Evolutionary conservation across 2,888 invertebrate genomes (phyloP).

Genomic region (Crossocerus cetratus): DNA sequence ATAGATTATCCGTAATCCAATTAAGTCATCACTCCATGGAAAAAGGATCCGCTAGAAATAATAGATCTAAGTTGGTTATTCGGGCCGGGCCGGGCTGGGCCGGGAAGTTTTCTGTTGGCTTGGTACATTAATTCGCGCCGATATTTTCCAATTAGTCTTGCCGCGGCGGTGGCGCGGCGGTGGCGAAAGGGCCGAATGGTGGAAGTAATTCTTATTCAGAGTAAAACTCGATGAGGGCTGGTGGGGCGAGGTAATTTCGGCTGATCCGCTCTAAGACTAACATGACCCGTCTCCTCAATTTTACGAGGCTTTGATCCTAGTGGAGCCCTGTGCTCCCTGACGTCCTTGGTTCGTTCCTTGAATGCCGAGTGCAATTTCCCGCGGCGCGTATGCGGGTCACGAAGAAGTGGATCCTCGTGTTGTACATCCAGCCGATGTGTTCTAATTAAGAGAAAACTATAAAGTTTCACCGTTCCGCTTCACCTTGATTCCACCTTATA

Average conservation of each 20-base stretch:
- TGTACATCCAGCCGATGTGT: slow-evolving; percentile 32
- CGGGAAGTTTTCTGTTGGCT: too few species aligned
- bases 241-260: not conserved
- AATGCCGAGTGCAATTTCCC: slow-evolving; percentile 45
- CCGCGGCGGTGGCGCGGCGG: too few species aligned
- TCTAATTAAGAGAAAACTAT: slow-evolving; percentile 58
- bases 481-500: not conserved
- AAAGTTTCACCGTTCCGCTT: slow-evolving; percentile 32
- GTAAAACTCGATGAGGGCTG: not conserved
- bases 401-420: slow-evolving; percentile 41
- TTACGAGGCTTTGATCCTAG: slow-evolving; percentile 22
- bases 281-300: not conserved
- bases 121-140: too few species aligned
- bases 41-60: slow-evolving; percentile 9
- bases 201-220: not conserved
- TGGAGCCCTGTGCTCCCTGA: slow-evolving; percentile 19
- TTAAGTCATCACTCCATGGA: slow-evolving; percentile 32
- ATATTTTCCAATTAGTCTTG: too few species aligned
- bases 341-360: slow-evolving; percentile 12
- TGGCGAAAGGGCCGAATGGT: too few species aligned
- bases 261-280: slow-evolving; percentile 1
- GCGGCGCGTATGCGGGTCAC: slow-evolving; percentile 50
- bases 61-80: not conserved
- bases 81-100: too few species aligned
- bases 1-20: slow-evolving; percentile 49